A percentile compares a stretch with the other conserved stretches of the same genome.
Conservation (phyloP, 1,140 invertebrate species). For the Heliconius eleuchia region DNA sequence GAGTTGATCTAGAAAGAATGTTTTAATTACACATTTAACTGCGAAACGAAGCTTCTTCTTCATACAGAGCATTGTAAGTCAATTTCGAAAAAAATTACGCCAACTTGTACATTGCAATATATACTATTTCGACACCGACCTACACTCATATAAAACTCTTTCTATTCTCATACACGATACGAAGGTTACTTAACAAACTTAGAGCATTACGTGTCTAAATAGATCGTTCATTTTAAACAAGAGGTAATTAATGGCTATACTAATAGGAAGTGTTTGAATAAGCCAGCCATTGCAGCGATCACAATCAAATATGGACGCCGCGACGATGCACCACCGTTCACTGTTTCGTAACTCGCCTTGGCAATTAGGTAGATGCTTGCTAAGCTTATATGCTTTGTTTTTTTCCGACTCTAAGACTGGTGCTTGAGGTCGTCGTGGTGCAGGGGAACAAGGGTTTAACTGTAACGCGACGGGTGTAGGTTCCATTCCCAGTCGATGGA, state of each 20-base stretch:
- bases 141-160: slow-evolving; percentile 1
- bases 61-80: background rate
- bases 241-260: slow-evolving; percentile 15
- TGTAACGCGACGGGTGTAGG: too few relatives aligned
- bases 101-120: background rate
- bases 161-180: background rate
- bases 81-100: background rate
- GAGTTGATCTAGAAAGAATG: background rate
- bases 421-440: too few relatives aligned
- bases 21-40: background rate
- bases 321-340: slow-evolving; percentile 48
- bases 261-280: slow-evolving; percentile 23
- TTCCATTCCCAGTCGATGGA: too few relatives aligned
- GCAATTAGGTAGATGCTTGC: background rate
- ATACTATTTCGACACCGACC: background rate
- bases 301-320: slow-evolving; percentile 49
- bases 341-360: slow-evolving; percentile 50
- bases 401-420: background rate
- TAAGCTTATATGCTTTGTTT: background rate
- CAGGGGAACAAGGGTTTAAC: too few relatives aligned
- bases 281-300: slow-evolving; percentile 44
- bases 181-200: slow-evolving; percentile 7
- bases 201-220: slow-evolving; percentile 17
- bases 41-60: background rate
- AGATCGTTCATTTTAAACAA: slow-evolving; percentile 10